Percentiles rank a stretch among this genome's conserved stretches.
These are phyloP conservation scores for Zenarchopterus dispar DNA, from an alignment of 2,797 vertebrate genomes.

Conservation along the genomic window DNA sequence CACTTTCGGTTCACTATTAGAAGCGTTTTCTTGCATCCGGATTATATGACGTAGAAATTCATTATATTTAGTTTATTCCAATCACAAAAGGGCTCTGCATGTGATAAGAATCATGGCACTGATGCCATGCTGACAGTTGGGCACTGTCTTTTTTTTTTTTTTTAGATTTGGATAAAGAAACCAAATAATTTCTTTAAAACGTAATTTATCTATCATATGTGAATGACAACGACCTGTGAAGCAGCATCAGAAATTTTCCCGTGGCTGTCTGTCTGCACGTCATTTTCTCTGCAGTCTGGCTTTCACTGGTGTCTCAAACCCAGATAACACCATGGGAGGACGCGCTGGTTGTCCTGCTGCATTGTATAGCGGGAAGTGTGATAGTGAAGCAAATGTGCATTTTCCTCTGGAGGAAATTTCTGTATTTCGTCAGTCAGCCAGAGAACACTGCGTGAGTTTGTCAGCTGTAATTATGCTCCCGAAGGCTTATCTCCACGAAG, in stretches of 20 bases:
- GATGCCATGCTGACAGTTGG: no score
- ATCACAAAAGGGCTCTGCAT: no score
- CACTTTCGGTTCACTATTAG: no score
- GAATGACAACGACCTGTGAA: conserved; percentile 25
- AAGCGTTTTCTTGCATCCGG: no score
- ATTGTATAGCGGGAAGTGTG: conserved; percentile 34
- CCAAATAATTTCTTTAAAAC: neutral
- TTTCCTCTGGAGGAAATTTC: conserved; percentile 22
- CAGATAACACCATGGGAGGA: conserved; percentile 25
- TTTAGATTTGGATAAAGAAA: no score
- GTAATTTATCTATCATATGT: conserved; percentile 5
- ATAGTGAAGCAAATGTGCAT: conserved; percentile 14
- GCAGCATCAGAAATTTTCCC: conserved; percentile 7
- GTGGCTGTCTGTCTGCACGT: conserved; percentile 25
- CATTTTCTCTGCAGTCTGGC: conserved; percentile 31
- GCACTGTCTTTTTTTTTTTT: no score
- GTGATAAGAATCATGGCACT: no score
- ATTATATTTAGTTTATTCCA: no score
- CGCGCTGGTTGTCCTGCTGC: conserved; percentile 7
- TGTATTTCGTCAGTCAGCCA: conserved; percentile 28
- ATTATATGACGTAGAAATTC: no score
- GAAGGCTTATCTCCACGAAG: conserved; percentile 8
- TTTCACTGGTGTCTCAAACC: conserved; percentile 33
- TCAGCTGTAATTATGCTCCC: conserved; percentile 29
- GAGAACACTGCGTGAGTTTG: conserved; percentile 7